These are phyloP conservation scores for Holacanthella duospinosa DNA, from an alignment of 2,888 invertebrate species.

Conservation along the genomic window DNA sequence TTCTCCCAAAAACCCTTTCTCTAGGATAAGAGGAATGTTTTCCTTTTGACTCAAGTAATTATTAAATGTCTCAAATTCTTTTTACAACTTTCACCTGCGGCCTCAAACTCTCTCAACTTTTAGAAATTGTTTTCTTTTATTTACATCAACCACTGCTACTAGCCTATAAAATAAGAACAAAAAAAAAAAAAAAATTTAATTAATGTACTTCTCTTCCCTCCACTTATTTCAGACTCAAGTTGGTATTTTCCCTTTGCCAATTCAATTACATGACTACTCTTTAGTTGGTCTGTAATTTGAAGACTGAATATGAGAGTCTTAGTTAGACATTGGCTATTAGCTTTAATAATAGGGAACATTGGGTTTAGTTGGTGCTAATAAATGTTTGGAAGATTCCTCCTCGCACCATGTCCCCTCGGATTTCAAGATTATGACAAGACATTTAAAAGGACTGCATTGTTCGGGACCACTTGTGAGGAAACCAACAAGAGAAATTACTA, in stretches of 20 bases:
- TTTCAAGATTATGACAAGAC: too few species aligned
- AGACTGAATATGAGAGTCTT: too few species aligned
- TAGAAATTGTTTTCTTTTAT: neutral
- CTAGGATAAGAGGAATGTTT: constrained; percentile 1
- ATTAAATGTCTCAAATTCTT: constrained; percentile 28
- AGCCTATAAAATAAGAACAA: neutral
- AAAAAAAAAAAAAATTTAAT: constrained; percentile 14
- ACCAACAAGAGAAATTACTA: constrained; percentile 7
- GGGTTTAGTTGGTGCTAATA: too few species aligned
- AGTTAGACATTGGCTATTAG: too few species aligned
- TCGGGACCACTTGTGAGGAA: neutral
- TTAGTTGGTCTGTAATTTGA: too few species aligned
- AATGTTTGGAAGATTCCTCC: constrained; percentile 8
- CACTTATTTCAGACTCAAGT: too few species aligned
- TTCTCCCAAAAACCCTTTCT: neutral
- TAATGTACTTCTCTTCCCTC: constrained; percentile 8
- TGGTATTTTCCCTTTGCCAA: too few species aligned
- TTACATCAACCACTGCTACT: neutral
- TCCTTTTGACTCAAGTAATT: constrained; percentile 21
- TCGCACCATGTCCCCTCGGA: too few species aligned
- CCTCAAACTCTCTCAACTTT: constrained; percentile 5
- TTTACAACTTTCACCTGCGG: constrained; percentile 26
- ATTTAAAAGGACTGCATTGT: too few species aligned
- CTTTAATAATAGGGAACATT: too few species aligned
- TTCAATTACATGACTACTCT: too few species aligned